Evolutionary conservation across 1,140 invertebrate genomes (phyloP), one percentile per base, ranked within the genome.

Genomic region (Telenomus remus): DNA sequence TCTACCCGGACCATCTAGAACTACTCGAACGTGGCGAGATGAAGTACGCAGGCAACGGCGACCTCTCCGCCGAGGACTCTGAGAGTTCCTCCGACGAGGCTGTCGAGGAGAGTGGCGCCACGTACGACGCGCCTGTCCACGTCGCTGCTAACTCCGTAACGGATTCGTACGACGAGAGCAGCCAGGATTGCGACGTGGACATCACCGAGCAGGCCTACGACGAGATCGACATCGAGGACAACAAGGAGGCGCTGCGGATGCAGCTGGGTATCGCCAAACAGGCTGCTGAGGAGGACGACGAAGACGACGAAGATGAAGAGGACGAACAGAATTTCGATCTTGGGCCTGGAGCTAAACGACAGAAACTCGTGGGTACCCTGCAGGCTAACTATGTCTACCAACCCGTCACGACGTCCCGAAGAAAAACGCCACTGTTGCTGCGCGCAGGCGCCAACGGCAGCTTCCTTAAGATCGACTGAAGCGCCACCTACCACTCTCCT

Each of bases 1-100:
- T 95, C 14, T 93, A 94, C 90, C 96, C 96, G 68, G 94, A 96
- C 76, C 92, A 94, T 79, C 81, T 96, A 75, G 95, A 96, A 80
- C 89, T 92, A 0, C 80, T 96, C 10, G 95, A 96, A 84, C 89
- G 93, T 1, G 95, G 95, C 0, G 95, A 96, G 82, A 92, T 96
- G 92, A 95, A 96, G 78, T 94, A 92, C 77, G 90, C 89, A 0
- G 90, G 90, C 44, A 89, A 84, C 2, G 89, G 88, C 37, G 89
- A 89, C 7, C 82, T 79, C 79, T 90, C 80, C 50, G 90, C 79
- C 60, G 90, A 83, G 74, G 90, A 82, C 73, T 87, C 79, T 0
- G 85, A 87, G 48, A 86, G 84, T 34, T 82, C 81, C 0, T 78
- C 84, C 1, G 85, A 86, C 85, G 90, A 87, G 15, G 82, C 84